Percentiles rank a stretch among this genome's conserved stretches.
Evolutionary conservation across 2,797 vertebrate species (phyloP).

Genomic region (Cottoperca gobio): DNA sequence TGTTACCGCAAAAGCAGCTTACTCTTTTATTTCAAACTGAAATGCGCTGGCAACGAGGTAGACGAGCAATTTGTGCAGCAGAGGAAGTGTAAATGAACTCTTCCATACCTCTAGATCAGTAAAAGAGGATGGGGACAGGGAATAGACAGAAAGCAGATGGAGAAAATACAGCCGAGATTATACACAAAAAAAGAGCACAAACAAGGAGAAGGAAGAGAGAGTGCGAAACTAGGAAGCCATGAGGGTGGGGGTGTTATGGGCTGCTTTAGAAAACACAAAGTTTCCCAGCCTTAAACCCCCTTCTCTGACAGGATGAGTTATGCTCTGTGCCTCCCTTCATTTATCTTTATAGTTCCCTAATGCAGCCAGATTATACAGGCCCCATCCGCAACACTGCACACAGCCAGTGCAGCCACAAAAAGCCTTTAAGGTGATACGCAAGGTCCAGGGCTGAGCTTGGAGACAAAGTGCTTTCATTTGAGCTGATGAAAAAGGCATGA

Average conservation of each 20-base stretch:
- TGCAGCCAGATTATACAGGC: constrained; percentile 84
- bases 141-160: constrained; percentile 61
- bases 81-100: constrained; percentile 79
- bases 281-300: constrained; percentile 76
- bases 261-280: constrained; percentile 79
- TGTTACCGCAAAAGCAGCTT: constrained; percentile 70
- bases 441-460: constrained; percentile 66
- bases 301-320: constrained; percentile 86
- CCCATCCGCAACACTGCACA: constrained; percentile 74
- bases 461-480: constrained; percentile 87
- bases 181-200: constrained; percentile 14
- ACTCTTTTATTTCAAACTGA: constrained; percentile 78
- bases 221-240: constrained; percentile 55
- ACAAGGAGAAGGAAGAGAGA: constrained; percentile 51
- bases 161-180: constrained; percentile 60
- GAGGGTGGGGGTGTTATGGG: constrained; percentile 39
- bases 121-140: constrained; percentile 35
- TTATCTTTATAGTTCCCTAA: constrained; percentile 87
- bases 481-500: constrained; percentile 85
- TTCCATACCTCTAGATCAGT: constrained; percentile 70
- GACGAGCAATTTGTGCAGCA: constrained; percentile 77
- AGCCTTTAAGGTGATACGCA: constrained; percentile 75
- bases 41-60: constrained; percentile 75
- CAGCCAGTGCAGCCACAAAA: constrained; percentile 55
- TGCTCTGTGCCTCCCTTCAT: constrained; percentile 80